phyloP scores from a whole-genome alignment of 1,140 invertebrate species.

The Drosophila parvula region DNA sequence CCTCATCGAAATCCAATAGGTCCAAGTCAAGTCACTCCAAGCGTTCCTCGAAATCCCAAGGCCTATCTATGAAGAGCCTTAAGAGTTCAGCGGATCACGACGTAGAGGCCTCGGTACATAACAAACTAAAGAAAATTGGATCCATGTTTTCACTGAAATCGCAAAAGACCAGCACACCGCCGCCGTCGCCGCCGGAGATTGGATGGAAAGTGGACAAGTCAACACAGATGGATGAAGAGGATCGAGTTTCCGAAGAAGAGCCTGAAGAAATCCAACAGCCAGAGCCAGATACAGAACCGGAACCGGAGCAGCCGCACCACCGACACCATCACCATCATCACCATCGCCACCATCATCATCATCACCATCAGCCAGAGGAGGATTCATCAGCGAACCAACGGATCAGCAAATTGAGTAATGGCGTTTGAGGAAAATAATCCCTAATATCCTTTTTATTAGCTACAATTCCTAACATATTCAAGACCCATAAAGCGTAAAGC shows the following conservation, averaged over 20 bases:
- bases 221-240: slow-evolving; percentile 58
- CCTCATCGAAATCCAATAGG: slow-evolving; percentile 59
- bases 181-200: slow-evolving; percentile 37
- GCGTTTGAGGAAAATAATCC: slow-evolving; percentile 8
- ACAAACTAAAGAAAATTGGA: slow-evolving; percentile 71
- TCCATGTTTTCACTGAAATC: slow-evolving; percentile 80
- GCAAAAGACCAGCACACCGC: slow-evolving; percentile 44
- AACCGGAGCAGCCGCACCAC: neutral
- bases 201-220: slow-evolving; percentile 65
- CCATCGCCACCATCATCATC: slow-evolving; percentile 64
- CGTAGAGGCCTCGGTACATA: slow-evolving; percentile 67
- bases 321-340: slow-evolving; percentile 48
- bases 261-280: neutral
- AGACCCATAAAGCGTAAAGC: slow-evolving; percentile 1
- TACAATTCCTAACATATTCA: neutral
- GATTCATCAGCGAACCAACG: slow-evolving; percentile 26
- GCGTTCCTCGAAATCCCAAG: slow-evolving; percentile 64
- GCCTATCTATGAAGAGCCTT: slow-evolving; percentile 67
- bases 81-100: slow-evolving; percentile 55
- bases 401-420: slow-evolving; percentile 60
- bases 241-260: neutral
- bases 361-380: slow-evolving; percentile 25
- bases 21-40: slow-evolving; percentile 62
- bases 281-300: neutral
- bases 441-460: neutral